Evolutionary conservation across 1,140 invertebrate genomes (phyloP).

Genomic region (Harlomillsia oculata): DNA sequence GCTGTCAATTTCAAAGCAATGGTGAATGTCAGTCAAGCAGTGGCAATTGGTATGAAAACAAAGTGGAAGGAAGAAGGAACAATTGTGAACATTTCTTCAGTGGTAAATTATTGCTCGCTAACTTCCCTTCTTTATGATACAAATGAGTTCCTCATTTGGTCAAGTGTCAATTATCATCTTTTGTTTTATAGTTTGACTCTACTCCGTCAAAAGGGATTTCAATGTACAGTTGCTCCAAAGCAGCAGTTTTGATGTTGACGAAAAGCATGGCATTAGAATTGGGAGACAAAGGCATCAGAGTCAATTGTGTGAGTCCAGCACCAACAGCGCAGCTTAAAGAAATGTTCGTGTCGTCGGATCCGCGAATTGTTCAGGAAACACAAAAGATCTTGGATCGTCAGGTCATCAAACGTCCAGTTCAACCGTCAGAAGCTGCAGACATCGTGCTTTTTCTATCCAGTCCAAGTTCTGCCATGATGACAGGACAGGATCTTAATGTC

Average conservation of each 20-base stretch:
- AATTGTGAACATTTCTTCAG: slow-evolving; percentile 16
- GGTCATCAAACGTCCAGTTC: neutral
- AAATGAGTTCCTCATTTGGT: neutral
- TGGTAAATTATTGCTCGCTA: neutral
- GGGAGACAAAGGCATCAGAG: slow-evolving; percentile 39
- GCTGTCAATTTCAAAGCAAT: slow-evolving; percentile 73
- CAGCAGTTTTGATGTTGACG: slow-evolving; percentile 41
- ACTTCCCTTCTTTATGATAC: neutral
- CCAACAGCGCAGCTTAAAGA: too few species aligned
- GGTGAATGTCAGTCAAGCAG: slow-evolving; percentile 69
- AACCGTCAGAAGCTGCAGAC: neutral
- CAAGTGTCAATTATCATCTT: neutral
- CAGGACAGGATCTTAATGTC: neutral
- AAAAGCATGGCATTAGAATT: slow-evolving; percentile 41
- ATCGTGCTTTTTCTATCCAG: neutral
- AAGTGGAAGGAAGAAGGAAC: neutral
- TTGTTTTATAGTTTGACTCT: neutral
- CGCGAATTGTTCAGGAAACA: too few species aligned
- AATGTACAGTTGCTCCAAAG: slow-evolving; percentile 40
- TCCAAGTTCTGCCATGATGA: neutral
- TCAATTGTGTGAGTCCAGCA: slow-evolving; percentile 34
- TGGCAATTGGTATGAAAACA: slow-evolving; percentile 60
- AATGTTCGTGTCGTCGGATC: too few species aligned
- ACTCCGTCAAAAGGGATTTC: too few species aligned
- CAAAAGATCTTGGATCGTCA: neutral